A percentile compares a stretch with the other conserved stretches of the same genome.
Conservation (phyloP, 1,140 invertebrate genomes). For the Psix sp. region DNA sequence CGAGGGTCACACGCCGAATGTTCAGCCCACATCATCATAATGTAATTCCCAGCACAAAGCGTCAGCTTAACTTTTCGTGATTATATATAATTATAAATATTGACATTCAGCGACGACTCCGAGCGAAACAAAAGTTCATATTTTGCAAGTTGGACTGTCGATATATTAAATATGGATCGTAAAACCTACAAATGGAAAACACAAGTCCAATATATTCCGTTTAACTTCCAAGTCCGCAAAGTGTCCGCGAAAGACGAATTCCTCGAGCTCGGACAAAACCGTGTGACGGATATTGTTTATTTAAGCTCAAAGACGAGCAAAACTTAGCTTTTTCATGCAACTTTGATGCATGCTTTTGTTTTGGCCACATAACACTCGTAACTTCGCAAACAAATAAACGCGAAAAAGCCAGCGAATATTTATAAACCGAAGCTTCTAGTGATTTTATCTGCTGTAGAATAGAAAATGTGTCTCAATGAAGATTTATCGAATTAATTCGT, state of each 20-base stretch:
- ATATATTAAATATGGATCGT: too few relatives aligned
- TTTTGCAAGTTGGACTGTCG: too few relatives aligned
- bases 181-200: constrained; percentile 61
- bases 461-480: constrained; percentile 15
- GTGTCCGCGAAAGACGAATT: constrained; percentile 43
- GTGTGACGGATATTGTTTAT: too few relatives aligned
- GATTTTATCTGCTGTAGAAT: constrained; percentile 1
- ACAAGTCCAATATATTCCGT: constrained; percentile 61
- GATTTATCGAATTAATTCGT: constrained; percentile 38
- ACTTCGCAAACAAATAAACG: constrained; percentile 3
- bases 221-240: constrained; percentile 65
- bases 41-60: constrained; percentile 22
- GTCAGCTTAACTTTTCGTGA: constrained; percentile 4
- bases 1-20: constrained; percentile 17
- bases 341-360: constrained; percentile 9
- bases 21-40: constrained; percentile 18
- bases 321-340: constrained; percentile 16
- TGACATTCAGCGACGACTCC: too few relatives aligned
- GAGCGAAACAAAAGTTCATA: too few relatives aligned
- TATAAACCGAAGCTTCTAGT: constrained; percentile 20
- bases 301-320: too few relatives aligned
- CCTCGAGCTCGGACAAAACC: constrained; percentile 6
- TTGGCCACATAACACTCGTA: background rate
- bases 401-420: constrained; percentile 12
- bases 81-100: too few relatives aligned